Conservation (phyloP, 2,113 vertebrate species). For the Seriola rivoliana region DNA sequence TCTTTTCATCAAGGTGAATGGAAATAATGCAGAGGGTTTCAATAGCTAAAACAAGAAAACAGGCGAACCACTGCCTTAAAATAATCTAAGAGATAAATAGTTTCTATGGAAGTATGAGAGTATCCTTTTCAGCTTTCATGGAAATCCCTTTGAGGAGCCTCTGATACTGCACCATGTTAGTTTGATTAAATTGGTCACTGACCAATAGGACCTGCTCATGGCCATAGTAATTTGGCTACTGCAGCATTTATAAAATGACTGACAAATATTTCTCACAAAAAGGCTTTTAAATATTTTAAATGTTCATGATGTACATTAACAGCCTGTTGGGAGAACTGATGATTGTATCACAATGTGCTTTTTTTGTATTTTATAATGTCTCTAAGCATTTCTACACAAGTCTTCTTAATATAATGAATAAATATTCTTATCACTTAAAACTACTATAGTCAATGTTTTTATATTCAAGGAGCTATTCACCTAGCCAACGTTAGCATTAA, state of each 20-base stretch:
- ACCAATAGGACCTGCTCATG: neutral
- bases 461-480: too few species aligned
- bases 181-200: neutral
- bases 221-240: too few species aligned
- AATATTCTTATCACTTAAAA: neutral
- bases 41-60: constrained; percentile 64
- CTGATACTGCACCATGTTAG: neutral
- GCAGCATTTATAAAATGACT: too few species aligned
- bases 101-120: constrained; percentile 16
- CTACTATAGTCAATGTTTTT: neutral
- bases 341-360: too few species aligned
- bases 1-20: constrained; percentile 73
- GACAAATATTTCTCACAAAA: too few species aligned
- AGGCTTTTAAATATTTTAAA: too few species aligned
- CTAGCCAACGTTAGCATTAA: too few species aligned
- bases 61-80: constrained; percentile 44
- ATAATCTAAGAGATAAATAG: constrained; percentile 26
- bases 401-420: too few species aligned
- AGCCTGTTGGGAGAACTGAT: too few species aligned
- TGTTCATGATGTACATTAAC: too few species aligned
- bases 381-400: too few species aligned
- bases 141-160: constrained; percentile 1
- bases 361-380: too few species aligned
- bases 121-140: constrained; percentile 9
- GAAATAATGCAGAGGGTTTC: constrained; percentile 70